Evolutionary conservation across 2,797 vertebrate species (phyloP).

Genomic region (Parauchenoglanis punctatus): DNA sequence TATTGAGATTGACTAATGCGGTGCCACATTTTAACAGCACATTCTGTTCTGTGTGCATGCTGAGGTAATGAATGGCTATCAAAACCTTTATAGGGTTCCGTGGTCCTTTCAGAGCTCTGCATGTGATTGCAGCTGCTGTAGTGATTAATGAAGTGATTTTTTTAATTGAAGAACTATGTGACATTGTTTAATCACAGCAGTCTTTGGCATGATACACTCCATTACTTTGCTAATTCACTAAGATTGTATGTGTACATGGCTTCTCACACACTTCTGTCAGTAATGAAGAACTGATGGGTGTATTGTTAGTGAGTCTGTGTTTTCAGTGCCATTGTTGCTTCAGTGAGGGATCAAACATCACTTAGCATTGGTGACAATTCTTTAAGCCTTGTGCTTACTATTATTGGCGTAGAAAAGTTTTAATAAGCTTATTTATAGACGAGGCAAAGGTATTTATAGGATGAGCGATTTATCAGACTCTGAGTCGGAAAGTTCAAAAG

Average conservation of each 20-base stretch:
- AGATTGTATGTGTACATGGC: conserved; percentile 48
- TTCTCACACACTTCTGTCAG: conserved; percentile 15
- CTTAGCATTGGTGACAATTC: background rate
- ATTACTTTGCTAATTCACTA: conserved; percentile 58
- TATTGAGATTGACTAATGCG: conserved; percentile 24
- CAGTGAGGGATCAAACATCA: conserved; percentile 31
- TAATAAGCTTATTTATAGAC: background rate
- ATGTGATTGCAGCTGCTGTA: conserved; percentile 55
- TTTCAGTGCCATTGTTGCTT: conserved; percentile 28
- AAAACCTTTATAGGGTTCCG: conserved; percentile 41
- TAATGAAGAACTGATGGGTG: conserved; percentile 35
- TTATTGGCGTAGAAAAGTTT: background rate
- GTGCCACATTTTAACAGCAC: conserved; percentile 26
- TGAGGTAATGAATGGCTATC: conserved; percentile 48
- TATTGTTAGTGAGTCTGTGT: conserved; percentile 40
- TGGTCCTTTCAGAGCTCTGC: conserved; percentile 59
- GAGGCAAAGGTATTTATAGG: background rate
- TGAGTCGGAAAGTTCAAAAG: background rate
- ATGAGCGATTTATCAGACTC: background rate
- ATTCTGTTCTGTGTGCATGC: conserved; percentile 32
- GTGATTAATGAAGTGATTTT: conserved; percentile 72
- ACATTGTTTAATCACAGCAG: conserved; percentile 59
- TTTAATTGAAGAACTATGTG: conserved; percentile 65
- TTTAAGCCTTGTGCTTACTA: background rate
- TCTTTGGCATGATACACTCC: conserved; percentile 48